Evolutionary conservation across 2,113 vertebrate genomes (phyloP).

Genomic region (Platycercus adscitus): DNA sequence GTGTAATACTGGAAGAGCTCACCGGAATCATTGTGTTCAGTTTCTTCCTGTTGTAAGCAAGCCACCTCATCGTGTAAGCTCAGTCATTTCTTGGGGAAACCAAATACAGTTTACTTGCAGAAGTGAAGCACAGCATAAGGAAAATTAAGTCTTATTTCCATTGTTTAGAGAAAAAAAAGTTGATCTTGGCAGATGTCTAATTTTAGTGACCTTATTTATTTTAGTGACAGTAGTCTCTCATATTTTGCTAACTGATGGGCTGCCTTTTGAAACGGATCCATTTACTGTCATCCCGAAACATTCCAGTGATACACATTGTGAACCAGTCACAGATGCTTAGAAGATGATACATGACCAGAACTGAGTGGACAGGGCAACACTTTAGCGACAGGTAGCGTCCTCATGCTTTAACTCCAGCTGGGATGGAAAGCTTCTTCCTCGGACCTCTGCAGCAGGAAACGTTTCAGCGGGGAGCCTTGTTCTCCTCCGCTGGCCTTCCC

Average conservation of each 20-base stretch:
- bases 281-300: rapidly evolving
- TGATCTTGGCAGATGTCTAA: rapidly evolving
- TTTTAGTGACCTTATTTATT: neutral
- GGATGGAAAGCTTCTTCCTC: neutral
- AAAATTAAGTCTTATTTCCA: rapidly evolving
- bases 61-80: rapidly evolving
- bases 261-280: neutral
- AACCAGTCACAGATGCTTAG: rapidly evolving
- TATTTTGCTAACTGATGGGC: rapidly evolving
- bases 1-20: neutral
- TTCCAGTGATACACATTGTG: neutral
- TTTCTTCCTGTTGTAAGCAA: neutral
- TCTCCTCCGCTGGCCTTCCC: neutral
- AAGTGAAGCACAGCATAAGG: neutral
- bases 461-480: neutral
- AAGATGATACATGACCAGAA: rapidly evolving
- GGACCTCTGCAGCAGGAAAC: rapidly evolving
- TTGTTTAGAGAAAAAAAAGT: too few species aligned
- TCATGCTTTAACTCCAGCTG: rapidly evolving
- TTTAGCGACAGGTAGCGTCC: rapidly evolving
- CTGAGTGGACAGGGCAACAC: rapidly evolving
- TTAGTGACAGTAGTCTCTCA: neutral
- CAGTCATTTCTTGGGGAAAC: neutral
- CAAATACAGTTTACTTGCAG: too few species aligned
- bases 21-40: rapidly evolving